Conservation (phyloP, 2,113 vertebrate genomes). For the Otis tarda region DNA sequence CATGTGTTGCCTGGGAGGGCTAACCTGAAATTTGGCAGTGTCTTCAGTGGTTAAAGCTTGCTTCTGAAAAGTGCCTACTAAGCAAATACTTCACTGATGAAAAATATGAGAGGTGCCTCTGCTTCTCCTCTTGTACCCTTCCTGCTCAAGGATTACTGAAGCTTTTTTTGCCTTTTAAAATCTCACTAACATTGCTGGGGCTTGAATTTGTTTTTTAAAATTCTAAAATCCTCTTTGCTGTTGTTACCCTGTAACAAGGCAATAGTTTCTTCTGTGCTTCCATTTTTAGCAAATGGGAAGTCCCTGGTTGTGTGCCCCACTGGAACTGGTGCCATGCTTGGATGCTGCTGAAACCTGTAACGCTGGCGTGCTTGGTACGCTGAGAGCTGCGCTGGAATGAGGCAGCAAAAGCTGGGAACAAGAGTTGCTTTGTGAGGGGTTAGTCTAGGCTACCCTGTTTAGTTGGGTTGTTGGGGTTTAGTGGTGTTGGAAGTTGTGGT, state of each 20-base stretch:
- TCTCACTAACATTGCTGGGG: not conserved
- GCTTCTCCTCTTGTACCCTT: not conserved
- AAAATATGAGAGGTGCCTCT: not conserved
- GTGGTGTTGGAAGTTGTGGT: not conserved
- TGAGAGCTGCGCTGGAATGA: too few relatives aligned
- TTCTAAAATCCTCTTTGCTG: not conserved
- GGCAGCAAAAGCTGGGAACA: not conserved
- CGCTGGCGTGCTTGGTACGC: fast-evolving
- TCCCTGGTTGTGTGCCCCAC: not conserved
- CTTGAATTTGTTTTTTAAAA: not conserved
- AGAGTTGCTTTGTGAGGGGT: not conserved
- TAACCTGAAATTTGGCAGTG: not conserved
- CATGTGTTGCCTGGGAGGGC: not conserved
- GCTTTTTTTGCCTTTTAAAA: not conserved
- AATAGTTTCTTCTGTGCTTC: not conserved
- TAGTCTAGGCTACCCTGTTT: not conserved
- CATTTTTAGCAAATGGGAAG: not conserved
- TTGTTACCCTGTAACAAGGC: not conserved
- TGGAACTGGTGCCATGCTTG: not conserved
- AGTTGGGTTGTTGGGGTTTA: too few relatives aligned
- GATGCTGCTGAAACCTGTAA: not conserved
- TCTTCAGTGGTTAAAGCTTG: not conserved
- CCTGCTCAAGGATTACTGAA: not conserved
- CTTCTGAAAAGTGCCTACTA: not conserved
- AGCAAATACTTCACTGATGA: not conserved